Evolutionary conservation across 2,113 vertebrate species (phyloP).

Genomic region (Holacanthus passer): DNA sequence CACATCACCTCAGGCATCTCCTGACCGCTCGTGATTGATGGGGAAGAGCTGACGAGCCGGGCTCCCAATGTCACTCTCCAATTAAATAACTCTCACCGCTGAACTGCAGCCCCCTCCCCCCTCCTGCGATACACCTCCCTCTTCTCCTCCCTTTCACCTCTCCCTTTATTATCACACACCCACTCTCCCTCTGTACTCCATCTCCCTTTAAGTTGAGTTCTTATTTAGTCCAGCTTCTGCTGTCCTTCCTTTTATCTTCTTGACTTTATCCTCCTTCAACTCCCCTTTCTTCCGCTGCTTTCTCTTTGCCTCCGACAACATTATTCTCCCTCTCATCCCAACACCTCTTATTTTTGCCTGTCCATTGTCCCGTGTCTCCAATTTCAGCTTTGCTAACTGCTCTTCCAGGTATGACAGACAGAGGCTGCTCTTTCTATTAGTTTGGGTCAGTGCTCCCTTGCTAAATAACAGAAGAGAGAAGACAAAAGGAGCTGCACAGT

Average conservation of each 20-base stretch:
- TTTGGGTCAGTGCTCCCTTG: conserved; percentile 74
- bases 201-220: conserved; percentile 53
- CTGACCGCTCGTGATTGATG: conserved; percentile 69
- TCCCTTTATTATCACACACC: conserved; percentile 38
- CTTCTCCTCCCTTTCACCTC: conserved; percentile 63
- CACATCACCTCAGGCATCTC: conserved; percentile 76
- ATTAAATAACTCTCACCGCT: conserved; percentile 83
- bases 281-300: background rate
- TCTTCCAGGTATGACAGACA: conserved; percentile 81
- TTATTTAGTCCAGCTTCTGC: conserved; percentile 29
- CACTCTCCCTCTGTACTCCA: conserved; percentile 25
- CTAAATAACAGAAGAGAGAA: conserved; percentile 34
- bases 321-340: background rate
- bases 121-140: conserved; percentile 48
- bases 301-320: background rate
- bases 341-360: background rate
- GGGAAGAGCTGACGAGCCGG: conserved; percentile 63
- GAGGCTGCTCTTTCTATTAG: conserved; percentile 84
- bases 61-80: conserved; percentile 83
- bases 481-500: conserved; percentile 35
- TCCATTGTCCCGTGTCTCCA: conserved; percentile 33
- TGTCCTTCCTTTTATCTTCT: conserved; percentile 17
- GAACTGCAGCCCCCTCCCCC: conserved; percentile 53
- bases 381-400: conserved; percentile 62
- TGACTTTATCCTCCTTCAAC: conserved; percentile 24